Evolutionary conservation across 2,113 vertebrate genomes (phyloP).

Genomic region (Alosa alosa): DNA sequence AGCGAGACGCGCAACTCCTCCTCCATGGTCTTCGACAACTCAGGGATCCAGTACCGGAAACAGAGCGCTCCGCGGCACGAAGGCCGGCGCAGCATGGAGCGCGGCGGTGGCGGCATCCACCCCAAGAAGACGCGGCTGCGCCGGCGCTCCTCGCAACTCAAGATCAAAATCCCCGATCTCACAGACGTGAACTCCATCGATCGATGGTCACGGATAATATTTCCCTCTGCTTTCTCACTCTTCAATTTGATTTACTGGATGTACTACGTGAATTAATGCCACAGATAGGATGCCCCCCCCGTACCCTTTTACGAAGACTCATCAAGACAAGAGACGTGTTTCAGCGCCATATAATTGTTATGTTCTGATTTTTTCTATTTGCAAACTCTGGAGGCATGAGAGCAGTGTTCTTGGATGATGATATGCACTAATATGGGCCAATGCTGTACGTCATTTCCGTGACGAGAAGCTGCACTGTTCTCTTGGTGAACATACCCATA

Average conservation of each 20-base stretch:
- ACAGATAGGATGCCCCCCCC: slow-evolving; percentile 19
- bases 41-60: slow-evolving; percentile 93
- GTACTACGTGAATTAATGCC: slow-evolving; percentile 96
- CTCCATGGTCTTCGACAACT: slow-evolving; percentile 86
- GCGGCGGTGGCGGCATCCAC: slow-evolving; percentile 74
- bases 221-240: slow-evolving; percentile 91
- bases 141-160: slow-evolving; percentile 91
- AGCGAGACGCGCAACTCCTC: slow-evolving; percentile 86
- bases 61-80: slow-evolving; percentile 75
- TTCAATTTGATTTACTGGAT: slow-evolving; percentile 99
- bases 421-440: slow-evolving; percentile 34
- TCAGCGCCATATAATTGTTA: slow-evolving; percentile 31
- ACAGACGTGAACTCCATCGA: slow-evolving; percentile 97
- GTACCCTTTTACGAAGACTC: slow-evolving; percentile 11
- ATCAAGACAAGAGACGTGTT: slow-evolving; percentile 28
- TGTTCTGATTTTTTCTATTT: slow-evolving; percentile 42
- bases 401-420: slow-evolving; percentile 31
- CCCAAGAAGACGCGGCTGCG: slow-evolving; percentile 83
- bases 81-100: slow-evolving; percentile 59
- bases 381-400: slow-evolving; percentile 31
- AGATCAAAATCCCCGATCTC: slow-evolving; percentile 97
- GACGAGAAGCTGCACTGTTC: neutral
- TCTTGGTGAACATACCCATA: neutral
- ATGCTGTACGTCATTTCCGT: neutral
- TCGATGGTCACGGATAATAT: slow-evolving; percentile 95